Evolutionary conservation across 2,888 invertebrate species (phyloP), one percentile per base, ranked within the genome.

Genomic region (Drosophila kokeensis): DNA sequence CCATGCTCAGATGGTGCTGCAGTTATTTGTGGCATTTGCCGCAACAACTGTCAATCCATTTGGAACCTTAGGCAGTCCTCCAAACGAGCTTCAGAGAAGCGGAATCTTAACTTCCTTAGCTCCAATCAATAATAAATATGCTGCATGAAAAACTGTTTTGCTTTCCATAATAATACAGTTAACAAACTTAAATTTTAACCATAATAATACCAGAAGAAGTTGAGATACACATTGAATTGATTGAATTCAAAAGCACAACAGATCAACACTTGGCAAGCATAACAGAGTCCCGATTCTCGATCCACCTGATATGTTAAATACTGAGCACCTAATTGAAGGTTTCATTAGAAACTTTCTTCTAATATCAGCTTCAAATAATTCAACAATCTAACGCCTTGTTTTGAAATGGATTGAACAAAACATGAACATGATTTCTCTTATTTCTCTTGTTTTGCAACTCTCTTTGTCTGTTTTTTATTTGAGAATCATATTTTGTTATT

Each of bases 11-110:
- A 58, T 29, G 36, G 13, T 48, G 38, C 52, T 50, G 38, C 42
- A 60, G 40, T 54, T 50, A 66, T 60, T 57, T 76, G 63, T 40
- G 71, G 59, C 69, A 71, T 53, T 59, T 42, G 27, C 54, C 61
- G 64, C 59, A 69, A 36, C 54, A 66, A 57, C 49, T 77, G 71
- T 64, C 85, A 68, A 75, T 84, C 70, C 61, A 71, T 73, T 53
- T n/a, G 15, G 10, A 21, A 29, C 49, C 13, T 38, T 29, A 10
- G 8, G 34, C 24, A 27, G 11, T 18, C n/a, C 4, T 13, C 13
- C 38, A 55, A 38, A 55, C 15, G 21, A 24, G 48, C 48, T 32
- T 21, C 1, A 21, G 21, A 7, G 42, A 38, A n/a, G 11, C 4
- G 7, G n/a, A 38, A 55, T 29, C 13, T 2, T 18, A 8, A 55